A percentile compares a stretch with the other conserved stretches of the same genome.
These are phyloP conservation scores for Oncorhynchus keta DNA, from an alignment of 2,113 vertebrate genomes.

Conservation along the genomic window DNA sequence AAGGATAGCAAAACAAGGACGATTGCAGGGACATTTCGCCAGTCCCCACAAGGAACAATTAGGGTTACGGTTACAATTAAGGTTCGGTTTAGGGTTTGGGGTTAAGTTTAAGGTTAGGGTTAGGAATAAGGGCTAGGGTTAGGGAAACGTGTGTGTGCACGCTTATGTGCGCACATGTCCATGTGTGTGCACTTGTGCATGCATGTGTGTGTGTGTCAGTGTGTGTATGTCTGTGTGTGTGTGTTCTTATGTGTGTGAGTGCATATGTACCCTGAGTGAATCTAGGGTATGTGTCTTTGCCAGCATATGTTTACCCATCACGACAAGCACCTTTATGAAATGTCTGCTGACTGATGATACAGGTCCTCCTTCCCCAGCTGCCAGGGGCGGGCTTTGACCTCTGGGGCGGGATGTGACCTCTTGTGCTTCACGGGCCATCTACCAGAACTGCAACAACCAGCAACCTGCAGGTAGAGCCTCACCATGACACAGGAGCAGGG, in stretches of 20 bases:
- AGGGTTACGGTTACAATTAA: too few species aligned
- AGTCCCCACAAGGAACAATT: too few species aligned
- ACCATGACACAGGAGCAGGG: neutral
- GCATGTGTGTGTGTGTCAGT: neutral
- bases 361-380: constrained; percentile 8
- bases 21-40: too few species aligned
- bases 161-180: too few species aligned
- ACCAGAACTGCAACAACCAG: neutral
- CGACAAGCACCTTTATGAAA: neutral
- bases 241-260: neutral
- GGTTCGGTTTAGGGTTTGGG: too few species aligned
- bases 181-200: too few species aligned
- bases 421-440: neutral
- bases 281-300: neutral
- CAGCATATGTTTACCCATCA: too few species aligned
- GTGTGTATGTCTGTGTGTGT: neutral
- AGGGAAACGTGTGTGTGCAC: too few species aligned
- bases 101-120: too few species aligned
- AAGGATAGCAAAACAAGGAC: too few species aligned
- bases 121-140: too few species aligned
- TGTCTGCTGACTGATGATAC: neutral
- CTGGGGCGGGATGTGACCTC: neutral
- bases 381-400: constrained; percentile 1
- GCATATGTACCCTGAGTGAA: neutral
- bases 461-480: neutral